phyloP scores from a whole-genome alignment of 2,113 vertebrate species.

The Pheucticus melanocephalus region DNA sequence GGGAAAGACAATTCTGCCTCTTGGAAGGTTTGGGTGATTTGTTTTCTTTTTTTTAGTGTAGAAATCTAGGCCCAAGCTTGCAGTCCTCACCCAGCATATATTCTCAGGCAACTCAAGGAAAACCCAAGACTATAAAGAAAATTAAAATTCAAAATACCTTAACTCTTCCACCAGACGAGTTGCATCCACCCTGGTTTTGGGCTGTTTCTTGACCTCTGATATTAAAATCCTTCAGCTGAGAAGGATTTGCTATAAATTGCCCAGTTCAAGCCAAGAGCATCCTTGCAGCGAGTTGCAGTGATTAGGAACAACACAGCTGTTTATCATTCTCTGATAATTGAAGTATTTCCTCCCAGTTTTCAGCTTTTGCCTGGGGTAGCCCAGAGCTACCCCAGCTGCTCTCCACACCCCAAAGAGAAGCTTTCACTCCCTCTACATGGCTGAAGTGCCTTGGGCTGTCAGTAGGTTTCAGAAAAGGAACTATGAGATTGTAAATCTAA shows the following conservation, averaged over 20 bases:
- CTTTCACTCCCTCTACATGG: not conserved
- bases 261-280: not conserved
- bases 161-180: not conserved
- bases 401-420: not conserved
- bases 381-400: not conserved
- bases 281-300: not conserved
- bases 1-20: not conserved
- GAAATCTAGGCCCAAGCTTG: not conserved
- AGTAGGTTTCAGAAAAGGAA: not conserved
- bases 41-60: not conserved
- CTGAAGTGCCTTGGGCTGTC: not conserved
- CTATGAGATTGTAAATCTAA: not conserved
- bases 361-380: not conserved
- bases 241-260: not conserved
- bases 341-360: not conserved
- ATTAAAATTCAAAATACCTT: not conserved
- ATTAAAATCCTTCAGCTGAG: not conserved
- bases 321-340: not conserved
- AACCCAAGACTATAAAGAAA: not conserved
- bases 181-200: not conserved
- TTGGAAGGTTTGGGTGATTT: not conserved
- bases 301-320: fast-evolving
- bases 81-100: not conserved
- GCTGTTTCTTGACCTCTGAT: not conserved
- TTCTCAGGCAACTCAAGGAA: not conserved